Percentiles rank a stretch among this genome's conserved stretches.
Evolutionary conservation across 2,797 vertebrate species (phyloP).

Genomic region (Halcyon chelicuti): DNA sequence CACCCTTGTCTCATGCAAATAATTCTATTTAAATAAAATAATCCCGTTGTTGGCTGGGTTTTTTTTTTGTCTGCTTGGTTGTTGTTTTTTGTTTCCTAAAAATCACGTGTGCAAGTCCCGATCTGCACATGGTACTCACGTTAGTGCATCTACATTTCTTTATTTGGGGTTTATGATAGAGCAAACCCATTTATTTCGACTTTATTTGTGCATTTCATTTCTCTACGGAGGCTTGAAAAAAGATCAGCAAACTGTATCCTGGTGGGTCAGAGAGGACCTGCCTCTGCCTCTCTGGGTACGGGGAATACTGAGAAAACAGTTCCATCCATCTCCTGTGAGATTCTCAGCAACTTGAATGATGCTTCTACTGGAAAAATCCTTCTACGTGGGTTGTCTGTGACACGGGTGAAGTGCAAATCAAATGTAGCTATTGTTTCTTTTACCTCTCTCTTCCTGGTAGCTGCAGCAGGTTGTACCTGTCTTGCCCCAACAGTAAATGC

Average conservation of each 20-base stretch:
- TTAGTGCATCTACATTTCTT: not conserved
- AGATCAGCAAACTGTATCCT: not conserved
- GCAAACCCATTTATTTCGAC: not conserved
- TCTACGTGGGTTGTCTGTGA: not conserved
- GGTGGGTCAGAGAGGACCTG: not conserved
- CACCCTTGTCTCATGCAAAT: not conserved
- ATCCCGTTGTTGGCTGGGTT: not conserved
- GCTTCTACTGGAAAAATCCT: not conserved
- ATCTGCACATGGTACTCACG: not conserved
- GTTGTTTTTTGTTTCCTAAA: not conserved
- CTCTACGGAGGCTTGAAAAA: not conserved
- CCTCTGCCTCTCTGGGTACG: not conserved
- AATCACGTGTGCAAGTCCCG: not conserved
- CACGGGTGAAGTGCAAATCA: not conserved
- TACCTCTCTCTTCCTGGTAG: not conserved
- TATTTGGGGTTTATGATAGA: not conserved
- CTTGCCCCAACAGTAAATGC: not conserved
- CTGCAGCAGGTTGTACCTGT: not conserved
- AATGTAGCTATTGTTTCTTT: not conserved
- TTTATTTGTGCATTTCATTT: not conserved
- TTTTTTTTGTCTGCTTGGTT: not conserved
- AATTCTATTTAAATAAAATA: not conserved
- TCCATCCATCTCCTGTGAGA: not conserved
- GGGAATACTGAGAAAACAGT: not conserved
- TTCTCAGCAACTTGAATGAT: not conserved